A percentile compares a stretch with the other conserved stretches of the same genome.
These are phyloP conservation scores for Stenotaenia linearis DNA, from an alignment of 2,888 invertebrate species.

Conservation along the genomic window DNA sequence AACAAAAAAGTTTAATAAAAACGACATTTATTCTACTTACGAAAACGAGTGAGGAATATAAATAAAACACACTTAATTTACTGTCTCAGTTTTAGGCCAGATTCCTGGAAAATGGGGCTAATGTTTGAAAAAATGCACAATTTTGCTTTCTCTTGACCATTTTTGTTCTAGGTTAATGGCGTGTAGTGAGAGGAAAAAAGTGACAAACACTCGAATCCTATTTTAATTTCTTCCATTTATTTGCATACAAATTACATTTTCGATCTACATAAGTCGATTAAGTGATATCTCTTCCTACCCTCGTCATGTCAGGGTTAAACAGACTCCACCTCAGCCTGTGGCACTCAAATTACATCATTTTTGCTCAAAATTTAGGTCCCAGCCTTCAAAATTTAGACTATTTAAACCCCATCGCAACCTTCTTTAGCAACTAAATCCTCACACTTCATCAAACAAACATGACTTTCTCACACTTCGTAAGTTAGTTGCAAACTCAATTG, in stretches of 20 bases:
- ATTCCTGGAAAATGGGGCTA: neutral
- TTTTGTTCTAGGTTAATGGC: neutral
- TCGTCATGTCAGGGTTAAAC: neutral
- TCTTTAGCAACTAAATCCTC: neutral
- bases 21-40: neutral
- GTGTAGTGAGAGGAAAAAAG: neutral
- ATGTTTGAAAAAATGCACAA: neutral
- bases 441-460: neutral
- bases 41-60: neutral
- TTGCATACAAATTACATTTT: neutral
- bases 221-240: neutral
- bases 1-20: neutral
- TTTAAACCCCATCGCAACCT: neutral
- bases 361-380: neutral
- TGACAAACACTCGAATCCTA: neutral
- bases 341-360: neutral
- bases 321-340: neutral
- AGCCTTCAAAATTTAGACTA: neutral
- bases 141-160: slow-evolving; percentile 7
- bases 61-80: neutral
- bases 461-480: neutral
- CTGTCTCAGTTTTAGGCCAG: neutral
- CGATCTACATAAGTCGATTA: neutral
- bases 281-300: neutral
- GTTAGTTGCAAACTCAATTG: neutral